Conservation (phyloP, 2,888 invertebrate genomes). For the Antheraea assamensis region DNA sequence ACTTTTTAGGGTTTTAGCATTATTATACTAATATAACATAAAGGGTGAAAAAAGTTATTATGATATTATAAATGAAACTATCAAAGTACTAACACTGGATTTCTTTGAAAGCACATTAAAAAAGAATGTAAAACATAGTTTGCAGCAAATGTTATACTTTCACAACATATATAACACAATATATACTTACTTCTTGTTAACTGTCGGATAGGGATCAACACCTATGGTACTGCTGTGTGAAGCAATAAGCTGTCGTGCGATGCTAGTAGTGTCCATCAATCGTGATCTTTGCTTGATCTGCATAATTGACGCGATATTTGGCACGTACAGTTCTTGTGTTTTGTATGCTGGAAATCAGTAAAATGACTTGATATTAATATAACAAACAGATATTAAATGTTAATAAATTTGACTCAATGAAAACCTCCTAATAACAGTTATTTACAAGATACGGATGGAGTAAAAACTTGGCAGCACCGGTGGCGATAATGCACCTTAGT, state of each 20-base stretch:
- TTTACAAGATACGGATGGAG: too few relatives aligned
- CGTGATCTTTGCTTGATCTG: constrained; percentile 82
- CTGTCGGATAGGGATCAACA: constrained; percentile 49
- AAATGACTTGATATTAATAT: constrained; percentile 11
- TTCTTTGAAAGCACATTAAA: background rate
- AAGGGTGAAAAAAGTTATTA: too few relatives aligned
- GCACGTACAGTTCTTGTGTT: constrained; percentile 81
- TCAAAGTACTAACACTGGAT: too few relatives aligned
- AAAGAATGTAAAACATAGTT: background rate
- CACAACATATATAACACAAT: background rate
- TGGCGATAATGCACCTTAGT: too few relatives aligned
- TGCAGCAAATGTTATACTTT: background rate
- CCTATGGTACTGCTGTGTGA: constrained; percentile 72
- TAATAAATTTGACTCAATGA: background rate
- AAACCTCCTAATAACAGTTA: background rate
- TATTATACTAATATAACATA: too few relatives aligned
- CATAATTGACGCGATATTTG: constrained; percentile 83
- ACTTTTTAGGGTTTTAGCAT: too few relatives aligned
- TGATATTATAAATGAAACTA: too few relatives aligned
- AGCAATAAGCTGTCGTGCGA: constrained; percentile 83
- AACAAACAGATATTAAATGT: background rate
- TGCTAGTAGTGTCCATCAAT: constrained; percentile 83
- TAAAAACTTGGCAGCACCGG: too few relatives aligned
- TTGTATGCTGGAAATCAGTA: constrained; percentile 52
- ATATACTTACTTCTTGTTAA: constrained; percentile 20